These are phyloP conservation scores for Pterostichus niger DNA, from an alignment of 2,888 invertebrate genomes.

Conservation along the genomic window DNA sequence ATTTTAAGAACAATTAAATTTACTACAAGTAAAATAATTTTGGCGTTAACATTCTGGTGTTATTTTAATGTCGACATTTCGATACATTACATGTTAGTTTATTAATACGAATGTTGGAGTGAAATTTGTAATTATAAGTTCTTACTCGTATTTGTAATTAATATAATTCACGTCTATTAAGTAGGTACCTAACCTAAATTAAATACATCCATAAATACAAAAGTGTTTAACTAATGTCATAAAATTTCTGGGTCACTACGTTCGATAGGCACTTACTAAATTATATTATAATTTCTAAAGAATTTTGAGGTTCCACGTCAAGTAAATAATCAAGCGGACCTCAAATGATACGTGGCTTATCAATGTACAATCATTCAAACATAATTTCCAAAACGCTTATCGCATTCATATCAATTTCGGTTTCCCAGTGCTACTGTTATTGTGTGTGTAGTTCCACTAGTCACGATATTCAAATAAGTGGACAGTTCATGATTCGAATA, in stretches of 20 bases:
- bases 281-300: not conserved
- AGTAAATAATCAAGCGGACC: not conserved
- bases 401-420: not conserved
- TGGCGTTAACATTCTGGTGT: too few relatives aligned
- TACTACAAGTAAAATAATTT: too few relatives aligned
- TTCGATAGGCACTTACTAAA: not conserved
- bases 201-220: not conserved
- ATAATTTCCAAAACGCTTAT: constrained; percentile 10
- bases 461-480: not conserved
- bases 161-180: too few relatives aligned
- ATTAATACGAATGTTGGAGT: too few relatives aligned
- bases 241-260: not conserved
- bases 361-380: not conserved
- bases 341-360: constrained; percentile 9
- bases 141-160: too few relatives aligned
- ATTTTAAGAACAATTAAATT: too few relatives aligned
- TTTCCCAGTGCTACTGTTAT: constrained; percentile 7
- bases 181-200: too few relatives aligned
- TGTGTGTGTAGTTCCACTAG: constrained; percentile 4
- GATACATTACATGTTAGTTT: too few relatives aligned
- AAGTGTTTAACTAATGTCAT: not conserved
- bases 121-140: too few relatives aligned
- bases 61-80: too few relatives aligned
- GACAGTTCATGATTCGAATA: not conserved
- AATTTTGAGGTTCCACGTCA: constrained; percentile 1